phyloP scores from a whole-genome alignment of 2,888 invertebrate genomes.

The Parnassius orleans region DNA sequence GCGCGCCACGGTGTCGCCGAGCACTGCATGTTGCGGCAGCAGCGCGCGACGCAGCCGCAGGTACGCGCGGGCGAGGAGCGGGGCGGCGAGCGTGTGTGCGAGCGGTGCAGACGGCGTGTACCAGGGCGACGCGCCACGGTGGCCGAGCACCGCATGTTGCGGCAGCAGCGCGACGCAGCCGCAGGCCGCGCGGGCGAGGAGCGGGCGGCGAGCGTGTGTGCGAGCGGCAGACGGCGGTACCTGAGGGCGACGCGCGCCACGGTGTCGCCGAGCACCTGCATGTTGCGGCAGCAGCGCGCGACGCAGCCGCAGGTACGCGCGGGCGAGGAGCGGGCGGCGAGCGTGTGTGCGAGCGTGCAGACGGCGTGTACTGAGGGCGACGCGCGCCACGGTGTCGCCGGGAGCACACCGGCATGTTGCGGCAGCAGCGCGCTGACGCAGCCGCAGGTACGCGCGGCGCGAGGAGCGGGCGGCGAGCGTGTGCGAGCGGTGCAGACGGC shows the following conservation, averaged over 20 bases:
- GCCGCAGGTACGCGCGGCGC: conserved; percentile 80
- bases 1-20: conserved; percentile 79
- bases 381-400: conserved; percentile 84
- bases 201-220: conserved; percentile 59
- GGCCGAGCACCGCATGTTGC: conserved; percentile 66
- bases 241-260: conserved; percentile 87
- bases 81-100: not conserved
- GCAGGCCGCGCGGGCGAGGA: conserved; percentile 80
- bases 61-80: conserved; percentile 62
- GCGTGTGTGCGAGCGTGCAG: too few relatives aligned
- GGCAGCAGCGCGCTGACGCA: conserved; percentile 74
- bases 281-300: conserved; percentile 68
- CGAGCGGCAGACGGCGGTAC: conserved; percentile 49
- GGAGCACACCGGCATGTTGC: conserved; percentile 74
- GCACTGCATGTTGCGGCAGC: conserved; percentile 33
- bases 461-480: conserved; percentile 39
- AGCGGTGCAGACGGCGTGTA: conserved; percentile 81
- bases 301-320: conserved; percentile 68
- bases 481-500: too few relatives aligned
- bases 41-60: conserved; percentile 75
- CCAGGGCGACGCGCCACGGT: conserved; percentile 88
- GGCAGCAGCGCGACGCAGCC: conserved; percentile 77
- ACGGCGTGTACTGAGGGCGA: conserved; percentile 85
- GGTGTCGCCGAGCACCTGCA: conserved; percentile 38
- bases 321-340: conserved; percentile 45